phyloP scores from a whole-genome alignment of 2,888 invertebrate genomes.

The Biston betularia region DNA sequence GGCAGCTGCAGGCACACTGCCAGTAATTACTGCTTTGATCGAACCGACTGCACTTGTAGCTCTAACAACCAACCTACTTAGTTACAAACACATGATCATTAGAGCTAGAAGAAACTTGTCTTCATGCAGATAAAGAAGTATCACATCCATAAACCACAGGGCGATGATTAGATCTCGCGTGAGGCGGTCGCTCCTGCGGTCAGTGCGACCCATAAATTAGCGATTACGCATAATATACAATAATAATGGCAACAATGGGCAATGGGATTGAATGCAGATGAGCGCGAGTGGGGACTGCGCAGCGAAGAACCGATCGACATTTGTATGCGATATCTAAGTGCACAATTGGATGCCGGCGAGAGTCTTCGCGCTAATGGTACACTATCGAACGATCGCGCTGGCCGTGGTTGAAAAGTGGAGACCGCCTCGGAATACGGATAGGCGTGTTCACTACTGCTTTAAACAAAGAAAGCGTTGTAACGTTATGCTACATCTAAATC shows the following conservation, averaged over 20 bases:
- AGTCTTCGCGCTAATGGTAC: constrained; percentile 85
- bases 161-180: constrained; percentile 62
- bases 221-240: constrained; percentile 80
- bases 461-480: too few species aligned
- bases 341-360: constrained; percentile 86
- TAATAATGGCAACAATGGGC: constrained; percentile 85
- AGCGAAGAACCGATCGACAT: constrained; percentile 77
- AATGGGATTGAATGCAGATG: constrained; percentile 86
- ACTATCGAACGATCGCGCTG: constrained; percentile 81
- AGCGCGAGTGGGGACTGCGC: constrained; percentile 63
- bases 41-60: constrained; percentile 17
- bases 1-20: constrained; percentile 13
- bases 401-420: constrained; percentile 75
- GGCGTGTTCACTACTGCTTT: too few species aligned
- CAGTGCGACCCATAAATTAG: constrained; percentile 80
- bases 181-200: constrained; percentile 54
- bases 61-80: constrained; percentile 1
- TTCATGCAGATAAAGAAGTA: constrained; percentile 29
- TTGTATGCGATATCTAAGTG: constrained; percentile 86
- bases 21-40: constrained; percentile 35
- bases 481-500: too few species aligned
- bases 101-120: constrained; percentile 17
- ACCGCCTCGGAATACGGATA: constrained; percentile 72
- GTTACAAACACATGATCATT: background rate
- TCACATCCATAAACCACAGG: constrained; percentile 48